A percentile compares a stretch with the other conserved stretches of the same genome.
phyloP scores from a whole-genome alignment of 2,888 invertebrate genomes.

The Pherbina coryleti region DNA sequence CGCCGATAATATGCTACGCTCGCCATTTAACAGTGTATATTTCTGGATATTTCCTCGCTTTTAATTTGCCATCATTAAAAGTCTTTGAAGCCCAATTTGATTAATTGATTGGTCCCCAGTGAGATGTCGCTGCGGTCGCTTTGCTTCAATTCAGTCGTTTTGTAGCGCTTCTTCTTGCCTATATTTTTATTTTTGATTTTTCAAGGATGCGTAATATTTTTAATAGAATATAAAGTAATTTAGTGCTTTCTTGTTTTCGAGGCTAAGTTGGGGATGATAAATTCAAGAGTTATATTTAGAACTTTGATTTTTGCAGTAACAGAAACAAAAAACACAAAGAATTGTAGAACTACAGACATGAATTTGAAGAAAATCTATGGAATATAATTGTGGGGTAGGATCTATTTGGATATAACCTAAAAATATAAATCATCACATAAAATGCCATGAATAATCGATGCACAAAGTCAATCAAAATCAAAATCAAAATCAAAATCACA shows the following conservation, averaged over 20 bases:
- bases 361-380: too few relatives aligned
- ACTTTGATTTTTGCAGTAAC: not conserved
- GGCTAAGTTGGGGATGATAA: not conserved
- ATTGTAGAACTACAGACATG: too few relatives aligned
- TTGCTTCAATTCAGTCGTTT: constrained; percentile 12
- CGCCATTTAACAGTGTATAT: not conserved
- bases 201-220: constrained; percentile 21
- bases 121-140: constrained; percentile 46
- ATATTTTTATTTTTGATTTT: constrained; percentile 1
- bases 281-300: not conserved
- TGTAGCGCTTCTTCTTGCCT: not conserved
- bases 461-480: too few relatives aligned
- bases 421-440: too few relatives aligned
- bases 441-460: too few relatives aligned
- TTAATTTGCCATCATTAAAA: constrained; percentile 16
- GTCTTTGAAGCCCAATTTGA: constrained; percentile 50
- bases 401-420: too few relatives aligned
- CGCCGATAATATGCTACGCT: not conserved
- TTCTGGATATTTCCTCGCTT: not conserved
- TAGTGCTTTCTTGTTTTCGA: constrained; percentile 55
- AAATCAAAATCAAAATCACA: too few relatives aligned
- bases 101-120: constrained; percentile 62
- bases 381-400: too few relatives aligned
- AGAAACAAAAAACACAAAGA: too few relatives aligned
- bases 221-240: constrained; percentile 55